Percentiles rank a stretch among this genome's conserved stretches.
Conservation (phyloP, 2,797 vertebrate species). For the Neosilurus hyrtlii region DNA sequence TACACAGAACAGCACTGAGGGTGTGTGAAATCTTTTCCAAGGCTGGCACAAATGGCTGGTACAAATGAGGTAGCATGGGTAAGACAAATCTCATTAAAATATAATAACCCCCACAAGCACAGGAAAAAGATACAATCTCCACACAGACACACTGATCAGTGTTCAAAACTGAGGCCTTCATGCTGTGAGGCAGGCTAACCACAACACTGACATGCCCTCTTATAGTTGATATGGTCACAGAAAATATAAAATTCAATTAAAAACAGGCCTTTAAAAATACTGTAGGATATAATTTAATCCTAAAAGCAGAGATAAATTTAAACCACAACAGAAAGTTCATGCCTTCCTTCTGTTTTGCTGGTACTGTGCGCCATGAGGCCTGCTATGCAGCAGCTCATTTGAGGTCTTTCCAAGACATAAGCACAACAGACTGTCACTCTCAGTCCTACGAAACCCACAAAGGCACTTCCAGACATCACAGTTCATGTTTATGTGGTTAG, state of each 20-base stretch:
- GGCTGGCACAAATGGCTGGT: neutral
- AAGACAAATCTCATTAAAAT: too few species aligned
- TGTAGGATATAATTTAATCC: too few species aligned
- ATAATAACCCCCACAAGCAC: too few species aligned
- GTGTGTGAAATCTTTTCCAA: neutral
- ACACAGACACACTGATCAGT: too few species aligned
- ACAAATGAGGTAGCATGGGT: neutral
- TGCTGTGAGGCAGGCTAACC: too few species aligned
- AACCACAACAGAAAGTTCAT: neutral
- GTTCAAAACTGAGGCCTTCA: too few species aligned
- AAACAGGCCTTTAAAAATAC: too few species aligned
- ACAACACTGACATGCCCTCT: too few species aligned
- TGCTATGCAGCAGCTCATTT: slow-evolving; percentile 6
- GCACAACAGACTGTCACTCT: slow-evolving; percentile 23
- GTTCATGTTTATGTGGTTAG: slow-evolving; percentile 44
- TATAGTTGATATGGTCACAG: too few species aligned
- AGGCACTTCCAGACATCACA: slow-evolving; percentile 31
- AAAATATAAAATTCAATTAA: too few species aligned
- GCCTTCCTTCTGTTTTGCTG: neutral
- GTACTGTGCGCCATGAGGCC: neutral
- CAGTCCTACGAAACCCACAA: slow-evolving; percentile 38
- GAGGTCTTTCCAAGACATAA: slow-evolving; percentile 33
- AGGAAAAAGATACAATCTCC: too few species aligned
- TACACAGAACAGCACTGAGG: neutral
- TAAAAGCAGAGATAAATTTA: too few species aligned